Percentiles rank a stretch among this genome's conserved stretches.
Conservation (phyloP, 2,888 invertebrate genomes). For the Chouioia cunea region DNA sequence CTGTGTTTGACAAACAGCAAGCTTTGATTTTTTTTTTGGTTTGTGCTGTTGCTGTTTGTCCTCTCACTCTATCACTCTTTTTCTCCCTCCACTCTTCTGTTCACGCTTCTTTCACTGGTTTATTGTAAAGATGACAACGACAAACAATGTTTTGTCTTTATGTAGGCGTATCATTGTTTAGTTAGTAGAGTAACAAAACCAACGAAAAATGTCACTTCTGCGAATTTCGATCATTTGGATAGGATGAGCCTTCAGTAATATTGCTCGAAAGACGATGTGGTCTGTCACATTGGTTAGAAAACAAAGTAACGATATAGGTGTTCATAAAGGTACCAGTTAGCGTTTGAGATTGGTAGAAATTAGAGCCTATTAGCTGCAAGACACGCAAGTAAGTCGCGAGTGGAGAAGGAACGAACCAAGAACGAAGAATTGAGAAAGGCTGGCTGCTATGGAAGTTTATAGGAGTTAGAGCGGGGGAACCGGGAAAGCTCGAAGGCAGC, state of each 20-base stretch:
- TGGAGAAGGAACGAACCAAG: neutral
- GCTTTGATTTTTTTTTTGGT: conserved; percentile 46
- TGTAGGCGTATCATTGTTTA: conserved; percentile 16
- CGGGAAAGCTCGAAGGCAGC: conserved; percentile 47
- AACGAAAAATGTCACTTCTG: conserved; percentile 25
- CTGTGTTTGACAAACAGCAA: conserved; percentile 48
- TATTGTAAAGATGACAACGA: conserved; percentile 47
- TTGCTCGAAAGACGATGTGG: conserved; percentile 45
- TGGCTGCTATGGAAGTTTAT: neutral
- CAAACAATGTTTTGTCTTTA: conserved; percentile 40
- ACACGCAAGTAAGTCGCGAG: conserved; percentile 4
- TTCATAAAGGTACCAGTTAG: neutral
- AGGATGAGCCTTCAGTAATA: neutral
- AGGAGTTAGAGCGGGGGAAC: conserved; percentile 1
- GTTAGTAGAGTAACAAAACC: conserved; percentile 26
- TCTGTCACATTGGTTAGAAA: conserved; percentile 2
- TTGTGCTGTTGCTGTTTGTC: conserved; percentile 29
- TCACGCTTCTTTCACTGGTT: conserved; percentile 45
- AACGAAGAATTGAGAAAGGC: conserved; percentile 33
- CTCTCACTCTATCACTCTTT: conserved; percentile 28
- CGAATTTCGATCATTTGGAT: too few relatives aligned
- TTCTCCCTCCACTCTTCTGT: conserved; percentile 17
- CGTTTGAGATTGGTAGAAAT: neutral
- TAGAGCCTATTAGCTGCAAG: too few relatives aligned
- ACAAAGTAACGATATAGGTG: neutral